These are phyloP conservation scores for Onychostoma macrolepis DNA, from an alignment of 2,113 vertebrate genomes.

Conservation along the genomic window DNA sequence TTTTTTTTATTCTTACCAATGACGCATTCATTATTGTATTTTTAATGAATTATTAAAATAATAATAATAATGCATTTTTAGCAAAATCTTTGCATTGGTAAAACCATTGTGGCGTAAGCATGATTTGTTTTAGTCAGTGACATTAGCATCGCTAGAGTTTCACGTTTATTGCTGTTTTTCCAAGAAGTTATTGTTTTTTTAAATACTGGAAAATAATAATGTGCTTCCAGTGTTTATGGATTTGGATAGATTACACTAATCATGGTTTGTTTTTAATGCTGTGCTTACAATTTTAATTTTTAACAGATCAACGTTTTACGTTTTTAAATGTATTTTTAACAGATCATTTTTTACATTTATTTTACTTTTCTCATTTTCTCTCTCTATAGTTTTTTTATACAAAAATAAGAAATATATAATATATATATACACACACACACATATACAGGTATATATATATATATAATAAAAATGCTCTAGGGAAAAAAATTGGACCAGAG, in stretches of 20 bases:
- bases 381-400: no score
- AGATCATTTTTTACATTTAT: not conserved
- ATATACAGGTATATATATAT: not conserved
- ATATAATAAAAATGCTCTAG: not conserved
- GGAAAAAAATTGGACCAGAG: no score
- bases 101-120: not conserved
- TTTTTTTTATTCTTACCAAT: not conserved
- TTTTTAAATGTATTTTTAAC: not conserved
- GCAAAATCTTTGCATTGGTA: not conserved
- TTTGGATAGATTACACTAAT: not conserved
- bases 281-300: not conserved
- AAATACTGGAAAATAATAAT: not conserved
- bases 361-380: not conserved
- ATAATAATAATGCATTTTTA: not conserved
- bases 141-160: not conserved
- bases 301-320: not conserved
- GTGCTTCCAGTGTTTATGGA: constrained; percentile 12
- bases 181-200: not conserved
- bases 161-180: not conserved
- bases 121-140: not conserved
- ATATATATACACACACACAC: not conserved
- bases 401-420: no score
- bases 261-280: not conserved
- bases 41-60: not conserved
- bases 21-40: not conserved